Evolutionary conservation across 2,888 invertebrate species (phyloP).

Genomic region (Hymenopus coronatus): DNA sequence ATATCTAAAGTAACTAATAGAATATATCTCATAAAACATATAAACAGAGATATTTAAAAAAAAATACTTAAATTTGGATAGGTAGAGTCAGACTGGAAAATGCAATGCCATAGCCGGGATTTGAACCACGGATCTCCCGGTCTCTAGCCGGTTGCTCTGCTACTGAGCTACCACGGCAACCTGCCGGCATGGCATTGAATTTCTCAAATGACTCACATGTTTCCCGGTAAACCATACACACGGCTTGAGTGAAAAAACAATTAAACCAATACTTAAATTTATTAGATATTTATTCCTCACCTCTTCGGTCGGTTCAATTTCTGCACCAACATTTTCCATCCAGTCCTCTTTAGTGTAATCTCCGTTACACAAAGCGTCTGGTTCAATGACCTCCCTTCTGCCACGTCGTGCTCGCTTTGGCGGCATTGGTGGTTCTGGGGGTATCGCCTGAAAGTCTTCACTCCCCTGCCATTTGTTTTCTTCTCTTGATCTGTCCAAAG

Average conservation of each 20-base stretch:
- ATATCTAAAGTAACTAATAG: too few relatives aligned
- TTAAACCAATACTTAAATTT: too few relatives aligned
- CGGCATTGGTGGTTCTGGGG: constrained; percentile 43
- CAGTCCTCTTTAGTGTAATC: constrained; percentile 32
- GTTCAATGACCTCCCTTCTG: constrained; percentile 10
- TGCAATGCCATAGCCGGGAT: too few relatives aligned
- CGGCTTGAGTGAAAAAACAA: too few relatives aligned
- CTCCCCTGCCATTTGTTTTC: constrained; percentile 16
- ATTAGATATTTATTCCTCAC: constrained; percentile 19
- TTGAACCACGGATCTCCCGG: too few relatives aligned
- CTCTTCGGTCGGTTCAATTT: constrained; percentile 26
- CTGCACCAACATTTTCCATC: constrained; percentile 25
- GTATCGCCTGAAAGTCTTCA: constrained; percentile 43
- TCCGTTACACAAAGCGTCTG: constrained; percentile 26
- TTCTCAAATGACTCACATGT: too few relatives aligned
- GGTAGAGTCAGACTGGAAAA: too few relatives aligned
- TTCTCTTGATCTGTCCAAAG: neutral
- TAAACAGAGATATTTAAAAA: neutral
- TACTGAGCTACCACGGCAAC: too few relatives aligned
- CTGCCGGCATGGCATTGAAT: too few relatives aligned
- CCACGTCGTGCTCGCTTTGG: constrained; percentile 44
- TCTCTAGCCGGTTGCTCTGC: too few relatives aligned
- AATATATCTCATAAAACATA: too few relatives aligned
- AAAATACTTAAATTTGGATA: neutral
- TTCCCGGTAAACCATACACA: too few relatives aligned